Evolutionary conservation across 2,113 vertebrate genomes (phyloP), one percentile per base, ranked within the genome.

Genomic region (Chlamydotis undulata): DNA sequence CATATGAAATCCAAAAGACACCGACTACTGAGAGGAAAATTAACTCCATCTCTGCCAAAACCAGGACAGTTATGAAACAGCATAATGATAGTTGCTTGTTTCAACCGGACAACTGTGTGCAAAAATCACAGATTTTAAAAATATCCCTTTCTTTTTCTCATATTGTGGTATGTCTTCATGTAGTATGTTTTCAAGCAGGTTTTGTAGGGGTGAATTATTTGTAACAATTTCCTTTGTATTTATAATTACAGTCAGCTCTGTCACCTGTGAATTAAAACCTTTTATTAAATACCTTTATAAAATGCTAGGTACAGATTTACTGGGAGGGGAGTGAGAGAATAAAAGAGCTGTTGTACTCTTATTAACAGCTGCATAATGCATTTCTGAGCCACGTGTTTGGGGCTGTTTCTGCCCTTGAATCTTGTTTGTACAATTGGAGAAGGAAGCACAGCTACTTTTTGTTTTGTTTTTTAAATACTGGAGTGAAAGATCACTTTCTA

Each of bases 251-350:
- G 43, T 65, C 77, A 89, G 25, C 35, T 83, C 75, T 67, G 69
- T 77, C 87, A 94, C 55, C 67, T 60, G 77, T 83, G 64, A 90
- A 84, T 89, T 78, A 94, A 88, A 91, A 50, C 59, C 53, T 86
- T 78, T 82, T 82, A 52, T 93, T 87, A 80, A 37, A 80, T 56
- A 85, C 8, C n/a, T 94, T 93, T 93, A 68, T 90, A 87, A 91
- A 94, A 83, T 52, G 14, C 43, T 87, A 64, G 53, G 33, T 71
- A 39, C 65, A 93, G 87, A 76, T 84, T 91, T 94, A 76, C 43
- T 60, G 61, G 39, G 92, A 75, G 69, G 61, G 35, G 10, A 68
- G 56, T 25, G 23, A 49, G 43, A 75, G 19, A 33, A 76, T 89
- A 71, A 76, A 86, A 92, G 49, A 76, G 35, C 33, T 76, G 24